These are phyloP conservation scores for Ochotona curzoniae DNA, from an alignment of 2,113 vertebrate species.

Conservation along the genomic window DNA sequence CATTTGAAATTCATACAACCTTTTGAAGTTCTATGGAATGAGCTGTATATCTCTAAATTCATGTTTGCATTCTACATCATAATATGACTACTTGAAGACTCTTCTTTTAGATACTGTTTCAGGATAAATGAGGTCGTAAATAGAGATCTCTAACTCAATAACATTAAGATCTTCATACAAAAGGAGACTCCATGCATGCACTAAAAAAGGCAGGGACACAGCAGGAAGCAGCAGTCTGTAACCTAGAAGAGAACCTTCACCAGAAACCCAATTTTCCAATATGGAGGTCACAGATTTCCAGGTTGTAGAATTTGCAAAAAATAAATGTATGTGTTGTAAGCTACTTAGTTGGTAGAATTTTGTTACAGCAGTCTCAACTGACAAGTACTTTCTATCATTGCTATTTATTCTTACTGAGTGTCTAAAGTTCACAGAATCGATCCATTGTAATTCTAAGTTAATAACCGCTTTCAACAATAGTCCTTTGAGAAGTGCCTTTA, in stretches of 20 bases:
- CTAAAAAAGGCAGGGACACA: too few relatives aligned
- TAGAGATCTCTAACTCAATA: fast-evolving
- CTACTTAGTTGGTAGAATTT: not conserved
- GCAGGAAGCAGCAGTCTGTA: not conserved
- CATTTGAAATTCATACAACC: not conserved
- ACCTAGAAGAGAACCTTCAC: not conserved
- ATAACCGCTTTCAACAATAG: not conserved
- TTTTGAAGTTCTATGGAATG: not conserved
- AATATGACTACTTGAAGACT: not conserved
- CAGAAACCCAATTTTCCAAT: not conserved
- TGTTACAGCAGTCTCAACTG: not conserved
- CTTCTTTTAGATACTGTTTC: not conserved
- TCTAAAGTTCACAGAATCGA: not conserved
- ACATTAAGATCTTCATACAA: not conserved
- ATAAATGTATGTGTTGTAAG: not conserved
- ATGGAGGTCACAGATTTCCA: not conserved
- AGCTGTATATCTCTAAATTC: not conserved
- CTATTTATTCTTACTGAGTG: not conserved
- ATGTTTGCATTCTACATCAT: not conserved
- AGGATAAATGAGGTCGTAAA: not conserved
- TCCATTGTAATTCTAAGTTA: not conserved
- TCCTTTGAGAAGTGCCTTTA: not conserved
- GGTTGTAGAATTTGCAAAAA: not conserved
- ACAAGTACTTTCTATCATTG: not conserved
- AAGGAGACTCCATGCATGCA: not conserved